phyloP scores from a whole-genome alignment of 1,140 invertebrate species.

The Conopomorpha cramerella region DNA sequence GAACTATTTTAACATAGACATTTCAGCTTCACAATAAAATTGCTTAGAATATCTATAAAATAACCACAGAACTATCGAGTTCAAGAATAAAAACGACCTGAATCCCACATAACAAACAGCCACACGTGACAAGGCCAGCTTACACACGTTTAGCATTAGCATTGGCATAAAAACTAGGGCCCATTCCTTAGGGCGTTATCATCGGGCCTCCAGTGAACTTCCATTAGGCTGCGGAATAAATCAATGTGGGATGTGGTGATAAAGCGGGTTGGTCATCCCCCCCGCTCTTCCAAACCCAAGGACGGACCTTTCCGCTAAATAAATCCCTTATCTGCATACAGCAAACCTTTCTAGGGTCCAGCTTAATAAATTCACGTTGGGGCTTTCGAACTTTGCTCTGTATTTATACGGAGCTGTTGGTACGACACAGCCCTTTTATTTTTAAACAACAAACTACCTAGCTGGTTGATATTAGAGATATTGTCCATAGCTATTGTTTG shows the following conservation, averaged over 20 bases:
- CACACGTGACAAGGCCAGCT: too few species aligned
- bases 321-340: conserved; percentile 60
- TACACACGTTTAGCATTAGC: too few species aligned
- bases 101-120: too few species aligned
- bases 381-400: conserved; percentile 37
- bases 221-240: conserved; percentile 45
- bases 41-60: too few species aligned
- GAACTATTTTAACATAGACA: too few species aligned
- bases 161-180: conserved; percentile 5
- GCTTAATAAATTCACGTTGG: conserved; percentile 60
- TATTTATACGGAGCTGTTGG: conserved; percentile 22
- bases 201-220: conserved; percentile 33
- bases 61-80: too few species aligned
- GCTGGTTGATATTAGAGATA: conserved; percentile 10
- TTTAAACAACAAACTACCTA: neutral
- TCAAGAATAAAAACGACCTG: too few species aligned
- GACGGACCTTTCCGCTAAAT: conserved; percentile 59
- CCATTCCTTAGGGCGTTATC: conserved; percentile 19
- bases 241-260: conserved; percentile 38
- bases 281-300: conserved; percentile 42
- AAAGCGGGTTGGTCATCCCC: too few species aligned
- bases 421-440: conserved; percentile 1
- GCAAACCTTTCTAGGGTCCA: conserved; percentile 57
- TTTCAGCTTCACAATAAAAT: too few species aligned
- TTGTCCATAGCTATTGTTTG: too few species aligned